Base-by-base conservation (phyloP, 2,888 invertebrate genomes). In the Ophonus ardosiacus region DNA sequence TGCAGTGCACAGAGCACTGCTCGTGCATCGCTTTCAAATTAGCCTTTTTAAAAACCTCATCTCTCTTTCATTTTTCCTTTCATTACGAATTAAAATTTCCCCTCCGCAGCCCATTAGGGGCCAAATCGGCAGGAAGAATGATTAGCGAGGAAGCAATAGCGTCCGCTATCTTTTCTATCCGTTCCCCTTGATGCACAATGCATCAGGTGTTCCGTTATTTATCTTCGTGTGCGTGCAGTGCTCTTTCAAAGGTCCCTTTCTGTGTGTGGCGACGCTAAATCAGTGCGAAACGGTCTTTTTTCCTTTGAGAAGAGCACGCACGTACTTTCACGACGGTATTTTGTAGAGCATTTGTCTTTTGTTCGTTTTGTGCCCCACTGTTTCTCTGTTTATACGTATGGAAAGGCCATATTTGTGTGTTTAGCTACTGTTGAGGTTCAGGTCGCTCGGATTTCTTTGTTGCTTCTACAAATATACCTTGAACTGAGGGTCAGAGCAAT, bases 181-280 rank as follows among this genome's bases (percentile, higher is more conserved):
- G 43, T 15, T 15, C 21, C 17, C 40, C 31, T 10, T 31, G 68
- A 68, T 68, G 82, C 82, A 71, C 82, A 57, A 82, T 71, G 82
- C 82, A 82, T 82, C 82, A 82, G 82, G 82, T 82, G 82, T 82
- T 68, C 56, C 24, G 68, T 82, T 65, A 82, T 68, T 68, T 82
- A 63, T 61, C 63, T 82, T 38, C 24, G 57, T 2, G 63, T 63
- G 18, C 24, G 63, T 63, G 24, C 63, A 63, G 63, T 63, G 43
- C 1, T 1, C 63, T 63, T 63, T 63, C 63, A 63, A 63, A 74
- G 71, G 68, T 38, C 38, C n/a, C 21, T 81, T 68, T 81, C 80
- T 81, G 63, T 81, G 40, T 65, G 81, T 68, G 65, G 81, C 68
- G 81, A 51, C 68, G 81, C 51, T 65, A 81, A 81, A 81, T 81